Evolutionary conservation across 2,888 invertebrate species (phyloP).

Genomic region (Apocheima hispidaria): DNA sequence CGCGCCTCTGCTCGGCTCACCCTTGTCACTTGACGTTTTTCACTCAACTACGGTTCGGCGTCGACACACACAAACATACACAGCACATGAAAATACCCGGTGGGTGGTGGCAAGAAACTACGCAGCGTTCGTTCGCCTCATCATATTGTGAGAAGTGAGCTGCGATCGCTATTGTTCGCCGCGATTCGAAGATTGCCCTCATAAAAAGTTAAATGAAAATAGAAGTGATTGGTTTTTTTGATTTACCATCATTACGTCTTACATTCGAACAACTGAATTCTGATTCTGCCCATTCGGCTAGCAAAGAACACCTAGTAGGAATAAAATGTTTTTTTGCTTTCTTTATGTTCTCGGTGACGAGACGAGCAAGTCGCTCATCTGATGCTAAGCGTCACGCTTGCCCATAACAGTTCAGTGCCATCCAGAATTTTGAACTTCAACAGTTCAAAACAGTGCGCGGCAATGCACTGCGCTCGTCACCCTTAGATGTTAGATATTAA

Average conservation of each 20-base stretch:
- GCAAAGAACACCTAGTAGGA: neutral
- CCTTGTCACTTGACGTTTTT: slow-evolving; percentile 67
- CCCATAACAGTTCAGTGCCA: too few relatives aligned
- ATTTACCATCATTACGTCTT: slow-evolving; percentile 1
- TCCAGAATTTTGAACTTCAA: too few relatives aligned
- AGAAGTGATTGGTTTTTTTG: slow-evolving; percentile 14
- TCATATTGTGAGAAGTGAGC: slow-evolving; percentile 58
- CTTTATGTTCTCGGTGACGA: too few relatives aligned
- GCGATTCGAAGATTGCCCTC: slow-evolving; percentile 37
- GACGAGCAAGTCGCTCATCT: too few relatives aligned
- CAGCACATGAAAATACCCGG: slow-evolving; percentile 59
- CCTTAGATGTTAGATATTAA: too few relatives aligned
- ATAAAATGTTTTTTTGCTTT: too few relatives aligned
- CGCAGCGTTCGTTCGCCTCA: slow-evolving; percentile 68
- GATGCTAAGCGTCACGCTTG: too few relatives aligned
- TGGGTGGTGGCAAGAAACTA: slow-evolving; percentile 64
- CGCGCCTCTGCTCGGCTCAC: slow-evolving; percentile 52
- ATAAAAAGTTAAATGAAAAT: slow-evolving; percentile 32
- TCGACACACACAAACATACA: slow-evolving; percentile 53
- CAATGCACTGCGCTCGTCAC: too few relatives aligned
- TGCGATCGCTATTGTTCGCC: slow-evolving; percentile 55
- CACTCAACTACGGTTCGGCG: slow-evolving; percentile 54
- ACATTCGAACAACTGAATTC: neutral
- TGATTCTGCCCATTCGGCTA: neutral
- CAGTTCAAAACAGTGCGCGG: too few relatives aligned